Evolutionary conservation across 2,888 invertebrate species (phyloP).

Genomic region (Petrolisthes cinctipes): DNA sequence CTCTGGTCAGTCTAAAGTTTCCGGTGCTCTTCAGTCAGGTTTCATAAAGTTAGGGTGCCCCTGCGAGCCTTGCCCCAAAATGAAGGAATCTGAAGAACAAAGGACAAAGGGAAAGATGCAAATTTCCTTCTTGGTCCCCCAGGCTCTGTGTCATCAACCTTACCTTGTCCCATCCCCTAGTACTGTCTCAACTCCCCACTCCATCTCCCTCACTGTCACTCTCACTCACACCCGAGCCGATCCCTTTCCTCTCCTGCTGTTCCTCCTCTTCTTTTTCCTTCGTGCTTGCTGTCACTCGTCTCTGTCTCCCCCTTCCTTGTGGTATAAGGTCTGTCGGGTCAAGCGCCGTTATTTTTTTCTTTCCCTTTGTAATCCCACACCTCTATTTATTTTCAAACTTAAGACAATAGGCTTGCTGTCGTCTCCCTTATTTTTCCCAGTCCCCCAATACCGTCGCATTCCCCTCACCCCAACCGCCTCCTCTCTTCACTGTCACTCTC

Average conservation of each 20-base stretch:
- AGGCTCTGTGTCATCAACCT: not conserved
- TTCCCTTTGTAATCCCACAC: too few relatives aligned
- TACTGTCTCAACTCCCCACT: not conserved
- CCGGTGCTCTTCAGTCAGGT: too few relatives aligned
- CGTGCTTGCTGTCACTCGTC: not conserved
- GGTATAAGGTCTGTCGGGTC: too few relatives aligned
- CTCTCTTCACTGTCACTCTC: not conserved
- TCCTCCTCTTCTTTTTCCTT: not conserved
- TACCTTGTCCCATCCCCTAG: not conserved
- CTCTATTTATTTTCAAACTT: too few relatives aligned
- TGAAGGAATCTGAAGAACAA: too few relatives aligned
- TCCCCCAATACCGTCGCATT: not conserved
- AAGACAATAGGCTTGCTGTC: not conserved
- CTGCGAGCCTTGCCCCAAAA: too few relatives aligned
- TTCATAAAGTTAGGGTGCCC: too few relatives aligned
- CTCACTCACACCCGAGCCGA: not conserved
- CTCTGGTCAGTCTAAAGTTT: too few relatives aligned
- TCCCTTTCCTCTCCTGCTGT: not conserved
- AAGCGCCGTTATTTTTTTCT: too few relatives aligned
- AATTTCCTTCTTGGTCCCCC: not conserved
- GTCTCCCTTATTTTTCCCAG: not conserved
- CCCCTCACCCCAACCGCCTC: not conserved
- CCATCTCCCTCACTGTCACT: not conserved
- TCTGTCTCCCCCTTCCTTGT: not conserved
- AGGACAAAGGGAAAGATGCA: too few relatives aligned